These are phyloP conservation scores for Malurus leucopterus DNA, from an alignment of 2,797 vertebrate genomes.

Conservation along the genomic window DNA sequence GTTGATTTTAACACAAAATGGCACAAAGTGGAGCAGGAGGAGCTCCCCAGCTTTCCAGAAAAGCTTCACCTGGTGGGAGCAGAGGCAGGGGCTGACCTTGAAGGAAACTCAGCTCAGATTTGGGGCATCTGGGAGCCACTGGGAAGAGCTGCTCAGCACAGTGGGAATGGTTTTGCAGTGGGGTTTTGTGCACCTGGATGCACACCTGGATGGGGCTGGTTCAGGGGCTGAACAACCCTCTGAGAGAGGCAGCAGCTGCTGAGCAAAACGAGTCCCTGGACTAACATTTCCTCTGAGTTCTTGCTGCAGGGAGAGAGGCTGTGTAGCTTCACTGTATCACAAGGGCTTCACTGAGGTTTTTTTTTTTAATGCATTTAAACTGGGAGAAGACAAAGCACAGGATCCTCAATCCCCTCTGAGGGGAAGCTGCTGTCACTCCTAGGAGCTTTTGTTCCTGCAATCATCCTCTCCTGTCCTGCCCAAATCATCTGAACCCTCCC, in stretches of 20 bases:
- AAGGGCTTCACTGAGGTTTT: not conserved
- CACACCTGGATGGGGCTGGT: not conserved
- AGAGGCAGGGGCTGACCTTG: constrained; percentile 12
- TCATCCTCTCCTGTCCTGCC: not conserved
- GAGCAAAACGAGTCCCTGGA: not conserved
- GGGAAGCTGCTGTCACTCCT: not conserved
- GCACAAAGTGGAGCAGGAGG: not conserved
- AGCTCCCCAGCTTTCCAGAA: not conserved
- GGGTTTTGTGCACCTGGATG: not conserved
- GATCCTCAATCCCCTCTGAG: not conserved
- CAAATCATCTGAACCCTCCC: not conserved
- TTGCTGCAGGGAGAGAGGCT: not conserved
- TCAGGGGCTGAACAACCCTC: not conserved
- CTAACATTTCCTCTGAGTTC: not conserved
- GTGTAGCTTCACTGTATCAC: not conserved
- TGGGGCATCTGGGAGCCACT: not conserved
- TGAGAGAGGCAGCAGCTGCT: not conserved
- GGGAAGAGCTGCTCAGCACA: not conserved
- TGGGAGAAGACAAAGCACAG: not conserved
- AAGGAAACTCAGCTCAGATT: not conserved
- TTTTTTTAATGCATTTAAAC: not conserved
- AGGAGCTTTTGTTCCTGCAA: not conserved
- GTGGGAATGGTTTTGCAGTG: not conserved
- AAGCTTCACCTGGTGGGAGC: constrained; percentile 13
- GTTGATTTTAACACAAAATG: not conserved